Evolutionary conservation across 2,113 vertebrate species (phyloP).

Genomic region (Eleginops maclovinus): DNA sequence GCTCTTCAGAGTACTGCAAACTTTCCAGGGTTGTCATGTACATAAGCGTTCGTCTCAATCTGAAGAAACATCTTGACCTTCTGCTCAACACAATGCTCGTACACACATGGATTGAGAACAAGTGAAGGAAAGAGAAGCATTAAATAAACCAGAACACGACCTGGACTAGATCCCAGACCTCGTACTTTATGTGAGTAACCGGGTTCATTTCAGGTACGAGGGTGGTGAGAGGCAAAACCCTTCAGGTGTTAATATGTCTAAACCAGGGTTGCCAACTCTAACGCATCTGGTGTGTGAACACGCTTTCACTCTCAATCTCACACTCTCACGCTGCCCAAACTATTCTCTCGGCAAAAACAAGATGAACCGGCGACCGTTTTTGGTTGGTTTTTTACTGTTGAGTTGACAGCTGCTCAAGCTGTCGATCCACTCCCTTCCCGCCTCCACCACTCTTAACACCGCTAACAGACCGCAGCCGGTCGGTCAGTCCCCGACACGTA

Average conservation of each 20-base stretch:
- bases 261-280: too few relatives aligned
- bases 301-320: too few relatives aligned
- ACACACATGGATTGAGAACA: neutral
- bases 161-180: neutral
- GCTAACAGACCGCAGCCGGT: too few relatives aligned
- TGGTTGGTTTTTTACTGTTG: too few relatives aligned
- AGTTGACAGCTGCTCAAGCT: too few relatives aligned
- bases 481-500: too few relatives aligned
- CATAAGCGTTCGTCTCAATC: neutral
- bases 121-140: neutral
- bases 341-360: too few relatives aligned
- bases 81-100: neutral
- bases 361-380: too few relatives aligned
- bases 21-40: neutral
- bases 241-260: conserved; percentile 37
- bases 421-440: too few relatives aligned
- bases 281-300: too few relatives aligned
- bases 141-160: neutral
- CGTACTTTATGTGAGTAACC: neutral
- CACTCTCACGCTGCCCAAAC: too few relatives aligned
- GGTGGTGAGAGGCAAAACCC: neutral
- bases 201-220: conserved; percentile 7
- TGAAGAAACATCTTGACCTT: neutral
- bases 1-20: neutral
- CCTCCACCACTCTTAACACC: too few relatives aligned